Base-by-base conservation (phyloP, 2,888 invertebrate species). In the Dynastes grantii region DNA sequence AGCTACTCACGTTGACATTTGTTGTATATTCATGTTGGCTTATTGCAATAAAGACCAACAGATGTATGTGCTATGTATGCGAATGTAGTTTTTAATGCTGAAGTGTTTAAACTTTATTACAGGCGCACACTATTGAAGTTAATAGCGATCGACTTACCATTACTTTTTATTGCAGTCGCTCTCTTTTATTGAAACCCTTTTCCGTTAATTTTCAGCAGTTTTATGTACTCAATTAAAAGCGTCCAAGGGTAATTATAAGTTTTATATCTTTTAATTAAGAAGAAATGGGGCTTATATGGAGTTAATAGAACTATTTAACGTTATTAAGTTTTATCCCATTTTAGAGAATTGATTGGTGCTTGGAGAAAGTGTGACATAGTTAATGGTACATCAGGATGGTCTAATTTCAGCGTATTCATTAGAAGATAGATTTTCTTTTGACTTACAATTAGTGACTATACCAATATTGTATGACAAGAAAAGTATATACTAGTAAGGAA, bases 91-190 rank as follows among this genome's bases (percentile, higher is more conserved):
- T 45, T 75, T 61, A 61, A 40, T 58, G 45, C 22, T n/a, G 71
- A 58, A 45, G 49, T 49, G 61, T 75, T 75, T 75, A 75, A 75
- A 75, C 32, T 75, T 75, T 75, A 75, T 75, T 75, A 75, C 11
- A 13, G 63, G 22, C 16, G 55, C 32, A 27, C 22, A 45, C 61
- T 45, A 61, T 13, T 45, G 61, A 61, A 61, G 22, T 61, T 75
- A 75, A 73, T 22, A 32, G 61, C 61, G 61, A 58, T 75, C 73
- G 61, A 75, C 61, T 61, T 75, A 61, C 63, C 61, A 58, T 71
- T 71, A 71, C 37, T 75, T 68, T 75, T 75, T 75, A 75, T 61
- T 75, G 73, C 63, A 22, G 71, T 22, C 37, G 61, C 22, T 45
- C 73, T 16, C 55, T 58, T 58, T 58, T 40, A 37, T 40, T 73